phyloP scores from a whole-genome alignment of 2,113 vertebrate genomes.

The Apistogramma diplotaenia region DNA sequence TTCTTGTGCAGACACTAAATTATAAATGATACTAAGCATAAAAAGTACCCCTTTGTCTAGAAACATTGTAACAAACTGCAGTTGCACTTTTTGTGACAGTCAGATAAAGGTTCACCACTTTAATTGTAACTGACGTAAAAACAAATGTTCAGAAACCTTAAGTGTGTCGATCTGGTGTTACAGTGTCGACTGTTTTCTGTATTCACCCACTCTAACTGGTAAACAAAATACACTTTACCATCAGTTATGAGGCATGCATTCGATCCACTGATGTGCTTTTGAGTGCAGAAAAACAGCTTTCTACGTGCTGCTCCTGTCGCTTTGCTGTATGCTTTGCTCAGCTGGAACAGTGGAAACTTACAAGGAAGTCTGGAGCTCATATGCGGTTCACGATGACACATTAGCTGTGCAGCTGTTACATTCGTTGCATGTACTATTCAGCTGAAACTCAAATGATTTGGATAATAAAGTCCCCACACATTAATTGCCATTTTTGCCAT shows the following conservation, averaged over 20 bases:
- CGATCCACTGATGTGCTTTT: neutral
- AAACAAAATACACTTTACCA: neutral
- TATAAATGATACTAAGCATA: neutral
- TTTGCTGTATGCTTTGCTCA: slow-evolving; percentile 8
- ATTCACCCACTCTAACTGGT: neutral
- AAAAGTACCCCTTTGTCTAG: neutral
- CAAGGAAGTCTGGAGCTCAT: slow-evolving; percentile 23
- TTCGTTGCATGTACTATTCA: neutral
- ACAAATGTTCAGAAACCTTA: neutral
- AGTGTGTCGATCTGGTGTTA: neutral
- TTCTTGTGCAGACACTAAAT: neutral
- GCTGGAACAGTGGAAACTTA: slow-evolving; percentile 51
- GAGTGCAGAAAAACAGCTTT: neutral
- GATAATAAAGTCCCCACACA: neutral
- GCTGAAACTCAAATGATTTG: neutral
- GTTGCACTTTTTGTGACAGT: neutral
- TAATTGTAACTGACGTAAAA: neutral
- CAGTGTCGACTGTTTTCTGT: neutral
- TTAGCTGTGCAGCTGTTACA: slow-evolving; percentile 29
- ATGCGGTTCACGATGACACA: slow-evolving; percentile 35
- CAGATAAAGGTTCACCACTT: neutral
- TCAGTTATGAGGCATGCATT: neutral
- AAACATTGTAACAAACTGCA: neutral
- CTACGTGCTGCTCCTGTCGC: slow-evolving; percentile 15
- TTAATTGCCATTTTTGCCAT: neutral